These are phyloP conservation scores for Metellina segmentata DNA, from an alignment of 2,888 invertebrate genomes.

Conservation along the genomic window DNA sequence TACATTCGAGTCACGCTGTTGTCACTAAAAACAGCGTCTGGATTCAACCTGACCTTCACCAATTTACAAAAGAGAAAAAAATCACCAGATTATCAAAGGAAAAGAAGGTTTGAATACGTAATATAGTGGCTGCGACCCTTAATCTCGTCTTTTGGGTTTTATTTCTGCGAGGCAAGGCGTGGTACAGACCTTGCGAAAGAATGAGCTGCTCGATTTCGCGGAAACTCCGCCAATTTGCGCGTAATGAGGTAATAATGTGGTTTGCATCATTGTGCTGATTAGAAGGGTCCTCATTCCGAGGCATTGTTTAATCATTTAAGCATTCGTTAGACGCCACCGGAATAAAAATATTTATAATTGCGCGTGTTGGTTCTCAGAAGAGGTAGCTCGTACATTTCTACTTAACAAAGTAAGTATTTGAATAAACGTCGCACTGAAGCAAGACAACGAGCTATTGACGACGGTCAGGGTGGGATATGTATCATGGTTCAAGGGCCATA, in stretches of 20 bases:
- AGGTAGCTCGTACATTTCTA: no score
- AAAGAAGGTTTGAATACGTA: background rate
- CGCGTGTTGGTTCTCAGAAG: no score
- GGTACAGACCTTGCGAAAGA: background rate
- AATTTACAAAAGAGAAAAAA: background rate
- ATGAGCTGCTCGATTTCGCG: background rate
- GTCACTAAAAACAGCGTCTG: background rate
- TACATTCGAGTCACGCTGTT: background rate
- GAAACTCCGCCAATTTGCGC: background rate
- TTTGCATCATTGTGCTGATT: background rate
- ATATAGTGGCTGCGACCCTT: background rate
- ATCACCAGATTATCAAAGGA: background rate
- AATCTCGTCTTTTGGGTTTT: background rate
- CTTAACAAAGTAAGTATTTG: no score
- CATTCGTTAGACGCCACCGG: background rate
- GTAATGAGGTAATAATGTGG: background rate
- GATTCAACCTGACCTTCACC: background rate
- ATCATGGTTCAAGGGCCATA: no score
- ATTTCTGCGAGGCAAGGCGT: background rate
- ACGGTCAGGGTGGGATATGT: no score
- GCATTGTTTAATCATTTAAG: no score
- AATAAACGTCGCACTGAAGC: no score
- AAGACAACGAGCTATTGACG: no score
- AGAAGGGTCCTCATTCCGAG: no score
- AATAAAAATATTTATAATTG: background rate